Evolutionary conservation across 2,888 invertebrate genomes (phyloP), one percentile per base, ranked within the genome.

Genomic region (Folsomia manolachei): DNA sequence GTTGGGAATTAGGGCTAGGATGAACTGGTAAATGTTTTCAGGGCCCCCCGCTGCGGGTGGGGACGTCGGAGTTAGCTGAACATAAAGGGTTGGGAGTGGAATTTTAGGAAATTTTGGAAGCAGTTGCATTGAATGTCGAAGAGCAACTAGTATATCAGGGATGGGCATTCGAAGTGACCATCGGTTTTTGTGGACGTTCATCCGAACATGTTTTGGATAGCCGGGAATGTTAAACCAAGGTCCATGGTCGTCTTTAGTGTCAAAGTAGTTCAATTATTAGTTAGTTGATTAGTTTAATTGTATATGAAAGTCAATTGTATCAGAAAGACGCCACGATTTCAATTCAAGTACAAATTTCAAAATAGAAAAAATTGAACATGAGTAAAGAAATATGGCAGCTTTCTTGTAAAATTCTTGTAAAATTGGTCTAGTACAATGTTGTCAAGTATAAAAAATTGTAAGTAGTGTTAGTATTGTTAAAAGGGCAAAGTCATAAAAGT

Each of bases 21-120:
- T 74, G 62, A 77, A 75, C n/a, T 75, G 72, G 27, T 69, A 77
- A 60, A 77, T 71, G 63, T 77, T 77, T 39, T 71, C 63, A 25
- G 73, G 73, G n/a, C 77, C 77, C 18, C 70, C 72, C 2, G 27
- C 52, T 23, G 64, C 72, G 9, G 75, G 68, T 1, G 60, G 26
- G 2, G 63, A 27, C 1, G 71, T 71, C 2, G 75, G 75, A 18
- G 71, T 69, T 25, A 77, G 71, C 56, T 69, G 69, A n/a, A 77
- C 72, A n/a, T 71, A 67, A 26, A 77, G 63, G 9, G 75, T 77
- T 14, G 77, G 77, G 18, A 77, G 53, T 4, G 75, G 72, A 27
- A 77, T 62, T 62, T 73, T 73, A 2, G 77, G 77, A 14, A 75
- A 68, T 25, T 63, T 53, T 4, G 77, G 77, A 0, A 77, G 52